phyloP scores from a whole-genome alignment of 2,113 vertebrate species.

The Caracal caracal region DNA sequence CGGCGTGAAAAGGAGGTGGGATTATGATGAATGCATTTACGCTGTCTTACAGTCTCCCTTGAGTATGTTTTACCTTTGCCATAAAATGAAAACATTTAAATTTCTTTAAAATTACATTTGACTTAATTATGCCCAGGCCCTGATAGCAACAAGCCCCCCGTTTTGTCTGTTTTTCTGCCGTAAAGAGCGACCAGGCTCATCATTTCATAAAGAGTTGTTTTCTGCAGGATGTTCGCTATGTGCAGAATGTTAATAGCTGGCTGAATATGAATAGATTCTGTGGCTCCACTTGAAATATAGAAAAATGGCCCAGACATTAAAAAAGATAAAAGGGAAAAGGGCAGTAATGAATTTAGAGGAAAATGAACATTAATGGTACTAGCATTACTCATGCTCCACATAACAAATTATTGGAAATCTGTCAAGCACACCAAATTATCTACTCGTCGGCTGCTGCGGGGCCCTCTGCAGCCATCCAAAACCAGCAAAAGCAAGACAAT shows the following conservation, averaged over 20 bases:
- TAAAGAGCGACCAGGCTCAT: slow-evolving; percentile 83
- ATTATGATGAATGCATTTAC: slow-evolving; percentile 73
- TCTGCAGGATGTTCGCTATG: slow-evolving; percentile 87
- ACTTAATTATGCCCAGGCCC: slow-evolving; percentile 85
- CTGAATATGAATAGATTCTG: slow-evolving; percentile 92
- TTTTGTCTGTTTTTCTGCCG: slow-evolving; percentile 80
- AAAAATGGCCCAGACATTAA: slow-evolving; percentile 97
- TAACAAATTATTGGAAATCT: slow-evolving; percentile 99
- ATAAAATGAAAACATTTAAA: slow-evolving; percentile 89
- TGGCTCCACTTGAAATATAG: slow-evolving; percentile 95
- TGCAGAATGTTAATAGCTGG: slow-evolving; percentile 93
- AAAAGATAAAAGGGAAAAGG: slow-evolving; percentile 99
- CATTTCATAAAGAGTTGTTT: slow-evolving; percentile 88
- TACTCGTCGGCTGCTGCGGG: slow-evolving; percentile 95
- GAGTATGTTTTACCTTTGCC: slow-evolving; percentile 86
- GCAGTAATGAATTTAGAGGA: slow-evolving; percentile 99
- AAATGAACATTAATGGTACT: slow-evolving; percentile 99
- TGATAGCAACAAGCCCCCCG: slow-evolving; percentile 81
- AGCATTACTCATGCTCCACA: slow-evolving; percentile 99
- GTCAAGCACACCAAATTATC: slow-evolving; percentile 99
- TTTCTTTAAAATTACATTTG: slow-evolving; percentile 90
- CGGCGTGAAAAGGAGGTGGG: slow-evolving; percentile 17
- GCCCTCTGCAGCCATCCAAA: slow-evolving; percentile 97
- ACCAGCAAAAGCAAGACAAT: slow-evolving; percentile 99
- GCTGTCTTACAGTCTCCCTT: slow-evolving; percentile 81